Evolutionary conservation across 2,888 invertebrate species (phyloP).

Genomic region (Hermaeophaga mercurialis): DNA sequence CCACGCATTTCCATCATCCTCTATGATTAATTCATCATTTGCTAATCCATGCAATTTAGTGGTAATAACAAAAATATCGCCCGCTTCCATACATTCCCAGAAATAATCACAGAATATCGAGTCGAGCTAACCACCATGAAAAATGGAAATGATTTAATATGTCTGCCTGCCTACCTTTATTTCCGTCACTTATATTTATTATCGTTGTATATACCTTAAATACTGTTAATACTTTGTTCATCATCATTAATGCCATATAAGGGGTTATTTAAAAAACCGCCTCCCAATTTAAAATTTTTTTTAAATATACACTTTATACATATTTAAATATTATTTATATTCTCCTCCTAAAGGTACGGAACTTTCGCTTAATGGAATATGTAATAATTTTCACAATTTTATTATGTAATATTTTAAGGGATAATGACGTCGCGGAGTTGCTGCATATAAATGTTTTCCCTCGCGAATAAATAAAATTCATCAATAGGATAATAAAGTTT

Average conservation of each 20-base stretch:
- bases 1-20: constrained; percentile 26
- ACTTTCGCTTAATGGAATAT: no score
- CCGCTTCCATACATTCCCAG: constrained; percentile 17
- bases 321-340: no score
- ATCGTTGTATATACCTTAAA: no score
- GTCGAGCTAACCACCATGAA: constrained; percentile 14
- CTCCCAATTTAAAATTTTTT: no score
- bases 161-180: not conserved
- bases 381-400: not conserved
- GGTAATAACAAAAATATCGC: constrained; percentile 29
- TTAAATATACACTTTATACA: no score
- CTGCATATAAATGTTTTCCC: constrained; percentile 23
- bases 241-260: no score
- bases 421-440: constrained; percentile 10
- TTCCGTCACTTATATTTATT: no score
- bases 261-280: no score
- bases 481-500: constrained; percentile 27
- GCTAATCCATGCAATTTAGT: constrained; percentile 25
- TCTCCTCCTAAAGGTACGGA: no score
- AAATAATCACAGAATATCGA: constrained; percentile 28
- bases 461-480: constrained; percentile 21
- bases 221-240: no score
- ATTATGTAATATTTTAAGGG: constrained; percentile 7
- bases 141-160: constrained; percentile 24
- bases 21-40: constrained; percentile 28